phyloP scores from a whole-genome alignment of 2,113 vertebrate species.

The Brevimyrus niger region DNA sequence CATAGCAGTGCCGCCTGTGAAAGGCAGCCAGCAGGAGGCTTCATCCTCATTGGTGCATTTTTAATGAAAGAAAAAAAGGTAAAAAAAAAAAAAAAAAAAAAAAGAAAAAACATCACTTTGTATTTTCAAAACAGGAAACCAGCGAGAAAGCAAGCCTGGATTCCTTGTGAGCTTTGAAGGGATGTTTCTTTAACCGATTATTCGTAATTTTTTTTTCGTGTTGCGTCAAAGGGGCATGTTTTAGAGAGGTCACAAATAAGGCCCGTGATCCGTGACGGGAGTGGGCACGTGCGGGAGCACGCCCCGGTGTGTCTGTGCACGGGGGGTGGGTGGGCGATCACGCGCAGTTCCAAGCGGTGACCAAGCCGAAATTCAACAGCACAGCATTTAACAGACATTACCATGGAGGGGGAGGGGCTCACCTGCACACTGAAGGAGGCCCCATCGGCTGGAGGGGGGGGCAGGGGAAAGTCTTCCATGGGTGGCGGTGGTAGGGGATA shows the following conservation, averaged over 20 bases:
- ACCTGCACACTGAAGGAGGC: constrained; percentile 53
- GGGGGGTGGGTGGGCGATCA: background rate
- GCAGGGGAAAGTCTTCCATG: constrained; percentile 60
- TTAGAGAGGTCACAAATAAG: background rate
- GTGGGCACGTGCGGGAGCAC: background rate
- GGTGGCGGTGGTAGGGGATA: constrained; percentile 73
- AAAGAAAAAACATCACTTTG: background rate
- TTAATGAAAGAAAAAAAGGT: background rate
- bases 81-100: background rate
- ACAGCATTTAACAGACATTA: background rate
- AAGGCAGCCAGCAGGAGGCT: constrained; percentile 30
- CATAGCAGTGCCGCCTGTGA: background rate
- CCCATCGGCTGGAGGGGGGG: constrained; percentile 50
- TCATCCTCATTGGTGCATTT: constrained; percentile 25
- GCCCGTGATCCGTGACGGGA: background rate
- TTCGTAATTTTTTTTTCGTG: background rate
- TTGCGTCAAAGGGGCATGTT: background rate
- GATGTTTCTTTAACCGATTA: background rate
- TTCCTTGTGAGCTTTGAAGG: background rate
- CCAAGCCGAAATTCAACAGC: background rate
- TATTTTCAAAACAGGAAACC: background rate
- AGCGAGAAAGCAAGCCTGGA: background rate
- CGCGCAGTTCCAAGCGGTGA: background rate
- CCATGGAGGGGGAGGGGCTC: background rate
- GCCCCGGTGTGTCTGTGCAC: background rate